Conservation (phyloP, 2,797 vertebrate species). For the Trachurus trachurus region DNA sequence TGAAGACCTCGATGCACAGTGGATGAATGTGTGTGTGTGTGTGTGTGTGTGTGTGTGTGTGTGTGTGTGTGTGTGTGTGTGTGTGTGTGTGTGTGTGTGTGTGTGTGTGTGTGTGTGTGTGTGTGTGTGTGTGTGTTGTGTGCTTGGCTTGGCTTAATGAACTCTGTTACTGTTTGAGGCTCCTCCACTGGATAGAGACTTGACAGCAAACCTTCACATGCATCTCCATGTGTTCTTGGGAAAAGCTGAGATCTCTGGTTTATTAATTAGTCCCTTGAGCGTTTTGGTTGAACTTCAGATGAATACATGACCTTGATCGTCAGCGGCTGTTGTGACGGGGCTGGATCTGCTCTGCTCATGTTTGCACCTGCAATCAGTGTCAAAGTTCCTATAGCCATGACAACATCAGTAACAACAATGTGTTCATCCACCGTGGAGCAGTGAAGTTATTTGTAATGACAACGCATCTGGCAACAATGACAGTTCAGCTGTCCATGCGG, state of each 20-base stretch:
- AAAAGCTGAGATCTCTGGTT: neutral
- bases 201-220: neutral
- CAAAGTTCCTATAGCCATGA: neutral
- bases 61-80: too few species aligned
- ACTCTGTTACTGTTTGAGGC: neutral
- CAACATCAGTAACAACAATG: neutral
- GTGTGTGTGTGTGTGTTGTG: too few species aligned
- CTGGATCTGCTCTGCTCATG: neutral
- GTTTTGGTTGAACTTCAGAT: neutral
- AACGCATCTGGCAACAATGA: neutral
- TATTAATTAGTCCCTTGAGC: neutral
- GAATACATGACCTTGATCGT: neutral
- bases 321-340: neutral
- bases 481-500: too few species aligned
- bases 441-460: neutral
- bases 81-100: too few species aligned
- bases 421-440: neutral
- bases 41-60: too few species aligned
- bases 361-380: conserved; percentile 1
- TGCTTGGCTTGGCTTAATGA: neutral
- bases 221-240: neutral
- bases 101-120: too few species aligned
- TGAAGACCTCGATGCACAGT: neutral
- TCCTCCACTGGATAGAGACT: too few species aligned
- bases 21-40: too few species aligned